Evolutionary conservation across 1,140 invertebrate genomes (phyloP).

Genomic region (Drosophila melanica): DNA sequence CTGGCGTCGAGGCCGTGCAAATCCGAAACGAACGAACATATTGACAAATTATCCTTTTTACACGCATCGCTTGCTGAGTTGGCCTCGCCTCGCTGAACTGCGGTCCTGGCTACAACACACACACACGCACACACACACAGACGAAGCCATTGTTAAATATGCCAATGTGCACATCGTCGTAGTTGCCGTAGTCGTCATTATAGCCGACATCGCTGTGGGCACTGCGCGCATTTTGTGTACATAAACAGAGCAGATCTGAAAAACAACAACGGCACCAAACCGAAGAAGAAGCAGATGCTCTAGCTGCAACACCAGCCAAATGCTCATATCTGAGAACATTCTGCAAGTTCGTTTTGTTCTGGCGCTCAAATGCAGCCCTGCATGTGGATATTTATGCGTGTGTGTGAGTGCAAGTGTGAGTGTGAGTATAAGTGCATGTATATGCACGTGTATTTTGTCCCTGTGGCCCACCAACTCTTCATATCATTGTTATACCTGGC

Average conservation of each 20-base stretch:
- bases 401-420: not conserved
- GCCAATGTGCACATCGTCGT: constrained; percentile 71
- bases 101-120: constrained; percentile 33
- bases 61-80: constrained; percentile 83
- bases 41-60: constrained; percentile 83
- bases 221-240: constrained; percentile 59
- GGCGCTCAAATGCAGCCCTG: constrained; percentile 32
- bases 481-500: constrained; percentile 20
- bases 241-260: constrained; percentile 69
- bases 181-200: constrained; percentile 48
- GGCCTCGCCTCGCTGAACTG: constrained; percentile 71
- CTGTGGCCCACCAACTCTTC: not conserved
- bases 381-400: constrained; percentile 1
- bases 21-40: constrained; percentile 83
- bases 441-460: not conserved
- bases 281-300: constrained; percentile 26
- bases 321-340: constrained; percentile 74
- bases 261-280: constrained; percentile 42
- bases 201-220: constrained; percentile 34
- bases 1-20: constrained; percentile 72
- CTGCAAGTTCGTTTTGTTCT: constrained; percentile 51
- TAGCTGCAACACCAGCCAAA: constrained; percentile 50
- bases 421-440: constrained; percentile 1
- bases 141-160: constrained; percentile 73
- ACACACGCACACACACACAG: constrained; percentile 23